These are phyloP conservation scores for Rallus limicola DNA, from an alignment of 2,113 vertebrate genomes.

Conservation along the genomic window DNA sequence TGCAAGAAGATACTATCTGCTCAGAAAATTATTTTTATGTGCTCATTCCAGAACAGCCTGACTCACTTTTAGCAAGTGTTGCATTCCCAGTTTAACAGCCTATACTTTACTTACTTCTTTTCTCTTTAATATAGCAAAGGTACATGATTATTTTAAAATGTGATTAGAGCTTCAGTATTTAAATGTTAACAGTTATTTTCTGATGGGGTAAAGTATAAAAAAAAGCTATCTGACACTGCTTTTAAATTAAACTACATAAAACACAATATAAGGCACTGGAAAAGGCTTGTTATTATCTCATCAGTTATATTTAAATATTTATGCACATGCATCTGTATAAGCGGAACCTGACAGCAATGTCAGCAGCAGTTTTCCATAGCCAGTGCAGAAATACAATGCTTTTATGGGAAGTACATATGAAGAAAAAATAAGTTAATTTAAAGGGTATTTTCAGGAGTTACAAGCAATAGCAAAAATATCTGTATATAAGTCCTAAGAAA, in stretches of 20 bases:
- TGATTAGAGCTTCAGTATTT: background rate
- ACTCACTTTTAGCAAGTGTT: background rate
- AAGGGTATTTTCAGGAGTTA: background rate
- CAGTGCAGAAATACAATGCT: background rate
- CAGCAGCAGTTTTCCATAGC: background rate
- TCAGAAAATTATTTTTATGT: background rate
- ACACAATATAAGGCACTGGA: background rate
- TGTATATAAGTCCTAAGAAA: background rate
- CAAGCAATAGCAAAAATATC: background rate
- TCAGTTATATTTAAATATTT: background rate
- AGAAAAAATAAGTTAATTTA: background rate
- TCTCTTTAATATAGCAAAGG: background rate
- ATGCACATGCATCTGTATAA: background rate
- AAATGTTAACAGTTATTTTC: background rate
- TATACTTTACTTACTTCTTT: background rate
- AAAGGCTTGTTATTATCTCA: background rate
- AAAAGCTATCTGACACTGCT: background rate
- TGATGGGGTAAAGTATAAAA: background rate
- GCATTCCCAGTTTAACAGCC: background rate
- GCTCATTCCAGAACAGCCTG: background rate
- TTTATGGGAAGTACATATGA: background rate
- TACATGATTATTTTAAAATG: background rate
- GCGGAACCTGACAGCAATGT: background rate
- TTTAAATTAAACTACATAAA: conserved; percentile 1
- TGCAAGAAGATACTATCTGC: background rate